Conservation (phyloP, 1,140 invertebrate genomes). For the Brachionus manjavacas region DNA sequence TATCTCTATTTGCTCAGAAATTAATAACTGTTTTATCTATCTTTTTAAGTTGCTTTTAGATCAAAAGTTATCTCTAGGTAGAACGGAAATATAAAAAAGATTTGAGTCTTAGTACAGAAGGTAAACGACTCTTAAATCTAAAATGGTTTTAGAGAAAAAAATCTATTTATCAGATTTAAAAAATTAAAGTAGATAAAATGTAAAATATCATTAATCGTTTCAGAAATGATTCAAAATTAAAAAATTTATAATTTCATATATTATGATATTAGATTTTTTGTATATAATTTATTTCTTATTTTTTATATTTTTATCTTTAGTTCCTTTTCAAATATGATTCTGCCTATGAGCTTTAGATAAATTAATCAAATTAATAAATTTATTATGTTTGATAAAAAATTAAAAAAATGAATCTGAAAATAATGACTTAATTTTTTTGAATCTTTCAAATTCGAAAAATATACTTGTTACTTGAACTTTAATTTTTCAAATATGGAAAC, state of each 20-base stretch:
- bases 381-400: background rate
- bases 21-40: background rate
- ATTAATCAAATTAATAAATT: too few species aligned
- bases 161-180: background rate
- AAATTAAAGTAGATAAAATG: background rate
- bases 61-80: too few species aligned
- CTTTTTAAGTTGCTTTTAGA: background rate
- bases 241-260: background rate
- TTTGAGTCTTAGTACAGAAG: background rate
- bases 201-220: background rate
- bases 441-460: too few species aligned
- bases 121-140: too few species aligned
- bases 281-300: too few species aligned
- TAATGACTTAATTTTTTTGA: too few species aligned
- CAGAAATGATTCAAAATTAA: background rate
- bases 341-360: too few species aligned
- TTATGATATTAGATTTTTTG: too few species aligned
- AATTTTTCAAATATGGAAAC: background rate
- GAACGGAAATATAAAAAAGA: background rate
- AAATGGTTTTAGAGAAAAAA: too few species aligned
- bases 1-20: background rate
- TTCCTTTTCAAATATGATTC: too few species aligned
- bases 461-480: background rate
- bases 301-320: too few species aligned
- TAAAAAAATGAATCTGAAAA: background rate